These are phyloP conservation scores for Yasuhikotakia modesta DNA, from an alignment of 2,797 vertebrate species.

Conservation along the genomic window DNA sequence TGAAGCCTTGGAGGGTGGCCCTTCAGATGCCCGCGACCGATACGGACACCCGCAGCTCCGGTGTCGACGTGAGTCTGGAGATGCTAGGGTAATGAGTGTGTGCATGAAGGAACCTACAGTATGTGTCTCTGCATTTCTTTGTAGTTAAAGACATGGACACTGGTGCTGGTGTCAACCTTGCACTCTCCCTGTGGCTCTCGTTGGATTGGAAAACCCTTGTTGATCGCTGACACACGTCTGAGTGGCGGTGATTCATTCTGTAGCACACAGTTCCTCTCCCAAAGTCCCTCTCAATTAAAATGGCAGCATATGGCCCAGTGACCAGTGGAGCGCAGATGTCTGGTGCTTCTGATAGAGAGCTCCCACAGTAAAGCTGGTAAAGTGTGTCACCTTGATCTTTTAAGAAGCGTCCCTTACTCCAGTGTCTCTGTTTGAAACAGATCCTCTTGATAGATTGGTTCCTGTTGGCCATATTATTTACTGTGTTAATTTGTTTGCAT, in stretches of 20 bases:
- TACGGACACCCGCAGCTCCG: constrained; percentile 51
- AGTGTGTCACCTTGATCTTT: constrained; percentile 75
- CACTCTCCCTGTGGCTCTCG: constrained; percentile 43
- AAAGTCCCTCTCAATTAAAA: constrained; percentile 83
- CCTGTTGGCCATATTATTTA: constrained; percentile 25
- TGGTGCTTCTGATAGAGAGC: constrained; percentile 53
- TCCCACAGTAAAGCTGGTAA: constrained; percentile 62
- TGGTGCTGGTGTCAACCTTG: constrained; percentile 39
- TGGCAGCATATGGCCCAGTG: constrained; percentile 76
- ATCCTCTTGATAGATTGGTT: constrained; percentile 16
- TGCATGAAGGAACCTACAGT: constrained; percentile 44
- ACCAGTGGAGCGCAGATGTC: constrained; percentile 67
- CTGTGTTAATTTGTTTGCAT: constrained; percentile 25
- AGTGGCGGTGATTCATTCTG: constrained; percentile 76
- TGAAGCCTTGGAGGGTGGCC: constrained; percentile 48
- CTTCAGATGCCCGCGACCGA: constrained; percentile 51
- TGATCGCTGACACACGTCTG: constrained; percentile 63
- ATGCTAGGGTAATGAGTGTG: constrained; percentile 6
- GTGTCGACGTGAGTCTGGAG: background rate
- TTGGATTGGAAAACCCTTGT: constrained; percentile 54
- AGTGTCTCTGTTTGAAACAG: constrained; percentile 58
- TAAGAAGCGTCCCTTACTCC: constrained; percentile 50
- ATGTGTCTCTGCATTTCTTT: constrained; percentile 19
- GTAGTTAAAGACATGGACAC: constrained; percentile 32
- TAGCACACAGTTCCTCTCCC: constrained; percentile 73